Evolutionary conservation across 2,113 vertebrate genomes (phyloP), one percentile per base, ranked within the genome.

Genomic region (Mormyrus lacerda): DNA sequence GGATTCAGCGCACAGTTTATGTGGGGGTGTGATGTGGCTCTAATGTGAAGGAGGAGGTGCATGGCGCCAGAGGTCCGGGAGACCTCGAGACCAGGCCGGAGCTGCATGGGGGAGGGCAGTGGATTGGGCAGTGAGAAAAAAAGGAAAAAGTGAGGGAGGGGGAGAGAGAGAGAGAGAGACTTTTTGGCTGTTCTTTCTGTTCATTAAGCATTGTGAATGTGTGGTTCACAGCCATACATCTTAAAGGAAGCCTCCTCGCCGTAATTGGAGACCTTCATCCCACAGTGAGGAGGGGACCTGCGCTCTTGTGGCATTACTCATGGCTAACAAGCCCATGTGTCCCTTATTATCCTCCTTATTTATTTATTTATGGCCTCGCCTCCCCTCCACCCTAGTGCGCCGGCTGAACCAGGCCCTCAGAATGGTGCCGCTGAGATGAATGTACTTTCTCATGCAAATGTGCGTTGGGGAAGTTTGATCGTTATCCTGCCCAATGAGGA

Each of bases 371-470:
- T 58, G 51, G 5, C 4, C 10, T 11, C 84, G 35, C 31, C 31
- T 27, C 35, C 13, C 31, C 35, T 39, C 73, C 35, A 79, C 35
- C 9, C 51, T 17, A 35, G 61, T 31, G 35, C 39, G 53, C 17
- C 21, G 51, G 42, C 13, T n/a, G 39, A 47, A 35, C 61, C 13
- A 47, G 47, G 8, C 27, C 47, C 58, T 45, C 55, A 19, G 58
- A 47, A 31, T 17, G 1, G 42, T 88, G 6, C 19, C 17, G 45
- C 88, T 6, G 27, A 92, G 94, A 93, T 88, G 73, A 35, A 48
- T 73, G 89, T 92, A 90, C 89, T 92, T 92, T 89, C 91, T 91
- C 91, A 92, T 94, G 91, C 91, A 93, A 93, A 93, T 92, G 89
- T 90, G 91, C 89, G 91, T 83, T 21, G 39, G 27, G 47, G 91